Base-by-base conservation (phyloP, 2,113 vertebrate species). In the Madoqua kirkii region DNA sequence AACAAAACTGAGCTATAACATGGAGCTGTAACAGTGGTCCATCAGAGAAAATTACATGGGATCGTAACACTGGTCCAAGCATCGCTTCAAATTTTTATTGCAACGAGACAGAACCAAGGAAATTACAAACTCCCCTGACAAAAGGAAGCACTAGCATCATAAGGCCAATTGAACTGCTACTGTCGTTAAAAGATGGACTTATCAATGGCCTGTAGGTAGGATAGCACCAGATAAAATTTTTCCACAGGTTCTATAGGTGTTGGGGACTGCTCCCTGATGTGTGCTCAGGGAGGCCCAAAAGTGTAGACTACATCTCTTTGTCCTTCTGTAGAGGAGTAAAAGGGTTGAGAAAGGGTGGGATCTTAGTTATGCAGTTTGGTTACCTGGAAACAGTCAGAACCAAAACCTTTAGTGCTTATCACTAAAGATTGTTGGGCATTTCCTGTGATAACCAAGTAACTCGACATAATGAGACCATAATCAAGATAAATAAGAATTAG, bases 1-100 rank as follows among this genome's bases (percentile, higher is more conserved):
- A 67, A 67, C 19, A n/a, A 67, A n/a, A n/a, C 62, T 67, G 16
- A n/a, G 33, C 33, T n/a, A 10, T 67, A n/a, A n/a, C 8, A 67
- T 0, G 7, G 33, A n/a, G 4, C 62, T 19, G 33, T 67, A 67
- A 67, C 62, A 67, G 16, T n/a, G 62, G 33, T n/a, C 62, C 16
- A 67, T n/a, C 62, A 0, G 7, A n/a, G 16, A n/a, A n/a, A n/a
- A n/a, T n/a, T 67, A n/a, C 33, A 19, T n/a, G 33, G 4, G 16
- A 10, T n/a, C n/a, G 33, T 67, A 67, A 67, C 33, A 67, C 4
- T 67, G 16, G 33, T 19, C 16, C 4, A 1, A 67, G 16, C 16
- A 67, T 67, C 2, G 2, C 62, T 67, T 67, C 62, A 67, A 67
- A 19, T 19, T 67, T 67, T 67, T 67, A 16, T n/a, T 67, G 33